These are phyloP conservation scores for Montipora sp. DNA, from an alignment of 64 coral and sea anemone genomes.

Conservation along the genomic window DNA sequence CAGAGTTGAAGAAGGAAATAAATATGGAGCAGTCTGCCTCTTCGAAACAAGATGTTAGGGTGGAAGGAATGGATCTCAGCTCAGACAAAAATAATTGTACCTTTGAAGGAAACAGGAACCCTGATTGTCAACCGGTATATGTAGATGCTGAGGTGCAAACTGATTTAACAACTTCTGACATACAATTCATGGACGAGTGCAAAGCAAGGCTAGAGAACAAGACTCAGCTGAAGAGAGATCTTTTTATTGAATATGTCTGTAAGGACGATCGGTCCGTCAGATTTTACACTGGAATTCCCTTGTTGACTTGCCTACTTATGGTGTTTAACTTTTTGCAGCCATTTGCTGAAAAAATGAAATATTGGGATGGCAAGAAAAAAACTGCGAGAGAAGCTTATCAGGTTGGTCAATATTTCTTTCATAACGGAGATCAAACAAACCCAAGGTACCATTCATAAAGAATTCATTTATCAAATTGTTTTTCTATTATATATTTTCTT, in stretches of 20 bases:
- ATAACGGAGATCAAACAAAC: not conserved
- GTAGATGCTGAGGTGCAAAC: constrained; percentile 22
- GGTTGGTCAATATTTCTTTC: constrained; percentile 18
- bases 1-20: not conserved
- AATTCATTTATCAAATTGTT: constrained; percentile 10
- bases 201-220: constrained; percentile 24
- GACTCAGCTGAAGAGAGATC: constrained; percentile 30
- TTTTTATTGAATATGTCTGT: constrained; percentile 21
- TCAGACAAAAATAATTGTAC: constrained; percentile 25
- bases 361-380: constrained; percentile 26
- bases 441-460: constrained; percentile 25
- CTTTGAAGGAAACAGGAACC: constrained; percentile 13
- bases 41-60: constrained; percentile 13
- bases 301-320: constrained; percentile 14
- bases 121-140: constrained; percentile 11
- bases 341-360: constrained; percentile 24
- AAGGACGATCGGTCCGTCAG: constrained; percentile 21
- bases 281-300: constrained; percentile 48
- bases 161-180: constrained; percentile 1
- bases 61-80: constrained; percentile 18
- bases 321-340: constrained; percentile 1
- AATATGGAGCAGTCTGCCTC: not conserved
- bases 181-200: not conserved
- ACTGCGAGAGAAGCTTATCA: constrained; percentile 11
- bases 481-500: constrained; percentile 20